Conservation (phyloP, 2,888 invertebrate species). For the Baccha elongata region DNA sequence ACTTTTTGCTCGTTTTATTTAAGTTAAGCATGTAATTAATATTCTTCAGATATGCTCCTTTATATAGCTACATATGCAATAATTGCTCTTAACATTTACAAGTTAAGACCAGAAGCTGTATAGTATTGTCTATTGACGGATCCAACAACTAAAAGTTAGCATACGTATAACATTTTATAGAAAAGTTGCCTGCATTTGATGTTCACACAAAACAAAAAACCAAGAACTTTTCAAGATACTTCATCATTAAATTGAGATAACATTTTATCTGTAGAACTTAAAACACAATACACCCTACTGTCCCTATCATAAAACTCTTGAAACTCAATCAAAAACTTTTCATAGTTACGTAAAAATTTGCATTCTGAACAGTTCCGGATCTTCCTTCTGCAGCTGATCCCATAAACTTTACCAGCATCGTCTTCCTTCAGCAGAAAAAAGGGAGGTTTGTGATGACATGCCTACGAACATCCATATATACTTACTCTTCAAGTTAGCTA, state of each 20-base stretch:
- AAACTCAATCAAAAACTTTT: constrained; percentile 67
- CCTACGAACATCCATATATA: not conserved
- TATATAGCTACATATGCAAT: too few relatives aligned
- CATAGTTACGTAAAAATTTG: constrained; percentile 44
- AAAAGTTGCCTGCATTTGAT: constrained; percentile 11
- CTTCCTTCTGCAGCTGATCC: constrained; percentile 59
- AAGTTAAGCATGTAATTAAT: too few relatives aligned
- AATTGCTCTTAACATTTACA: too few relatives aligned
- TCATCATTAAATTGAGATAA: constrained; percentile 55
- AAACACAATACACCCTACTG: not conserved
- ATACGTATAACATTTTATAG: too few relatives aligned
- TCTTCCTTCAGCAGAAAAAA: not conserved
- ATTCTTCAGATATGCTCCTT: too few relatives aligned
- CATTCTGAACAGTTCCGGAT: constrained; percentile 34
- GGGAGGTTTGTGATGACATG: constrained; percentile 2
- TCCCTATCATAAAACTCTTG: constrained; percentile 45
- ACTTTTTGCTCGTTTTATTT: too few relatives aligned
- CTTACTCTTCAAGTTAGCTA: constrained; percentile 30
- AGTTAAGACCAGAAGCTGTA: too few relatives aligned
- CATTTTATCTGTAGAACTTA: constrained; percentile 39
- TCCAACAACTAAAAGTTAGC: too few relatives aligned
- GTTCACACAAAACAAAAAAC: constrained; percentile 2
- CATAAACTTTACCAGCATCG: constrained; percentile 45
- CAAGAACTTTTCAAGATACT: constrained; percentile 25
- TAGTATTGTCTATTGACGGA: too few relatives aligned